Percentiles rank a stretch among this genome's conserved stretches.
phyloP scores from a whole-genome alignment of 1,140 invertebrate genomes.

The Glossosoma conforme region DNA sequence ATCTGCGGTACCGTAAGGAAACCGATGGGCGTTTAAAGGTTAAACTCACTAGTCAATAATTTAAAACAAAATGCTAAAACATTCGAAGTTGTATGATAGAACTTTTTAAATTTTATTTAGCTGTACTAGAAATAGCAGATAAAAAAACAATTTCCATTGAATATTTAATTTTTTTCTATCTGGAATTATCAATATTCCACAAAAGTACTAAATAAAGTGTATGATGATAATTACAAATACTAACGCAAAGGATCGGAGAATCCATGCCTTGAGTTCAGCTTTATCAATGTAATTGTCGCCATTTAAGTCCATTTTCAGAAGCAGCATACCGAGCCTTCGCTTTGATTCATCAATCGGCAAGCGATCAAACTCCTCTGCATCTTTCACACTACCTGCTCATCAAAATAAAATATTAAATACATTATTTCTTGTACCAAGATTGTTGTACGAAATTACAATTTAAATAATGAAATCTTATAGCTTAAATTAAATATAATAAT shows the following conservation, averaged over 20 bases:
- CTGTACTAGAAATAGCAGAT: too few relatives aligned
- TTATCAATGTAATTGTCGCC: slow-evolving; percentile 71
- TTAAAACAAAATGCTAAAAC: neutral
- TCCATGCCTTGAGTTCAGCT: slow-evolving; percentile 87
- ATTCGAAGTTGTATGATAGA: neutral
- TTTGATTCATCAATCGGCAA: slow-evolving; percentile 84
- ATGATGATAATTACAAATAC: slow-evolving; percentile 35
- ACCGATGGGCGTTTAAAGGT: too few relatives aligned
- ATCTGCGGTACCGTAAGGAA: too few relatives aligned
- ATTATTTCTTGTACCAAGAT: neutral
- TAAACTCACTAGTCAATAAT: too few relatives aligned
- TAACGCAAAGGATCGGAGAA: slow-evolving; percentile 87
- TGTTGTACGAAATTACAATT: too few relatives aligned
- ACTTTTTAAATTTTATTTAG: neutral
- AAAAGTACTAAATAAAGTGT: too few relatives aligned
- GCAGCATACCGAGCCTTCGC: slow-evolving; percentile 67
- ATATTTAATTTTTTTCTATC: too few relatives aligned
- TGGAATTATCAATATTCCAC: too few relatives aligned
- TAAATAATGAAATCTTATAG: neutral
- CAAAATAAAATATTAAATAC: slow-evolving; percentile 3
- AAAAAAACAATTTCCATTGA: too few relatives aligned
- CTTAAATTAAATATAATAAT: neutral
- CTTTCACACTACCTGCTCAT: slow-evolving; percentile 81
- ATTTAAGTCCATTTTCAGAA: slow-evolving; percentile 85
- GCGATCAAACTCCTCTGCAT: slow-evolving; percentile 90